Base-by-base conservation (phyloP, 2,113 vertebrate species). In the Notarius lentiginosus region DNA sequence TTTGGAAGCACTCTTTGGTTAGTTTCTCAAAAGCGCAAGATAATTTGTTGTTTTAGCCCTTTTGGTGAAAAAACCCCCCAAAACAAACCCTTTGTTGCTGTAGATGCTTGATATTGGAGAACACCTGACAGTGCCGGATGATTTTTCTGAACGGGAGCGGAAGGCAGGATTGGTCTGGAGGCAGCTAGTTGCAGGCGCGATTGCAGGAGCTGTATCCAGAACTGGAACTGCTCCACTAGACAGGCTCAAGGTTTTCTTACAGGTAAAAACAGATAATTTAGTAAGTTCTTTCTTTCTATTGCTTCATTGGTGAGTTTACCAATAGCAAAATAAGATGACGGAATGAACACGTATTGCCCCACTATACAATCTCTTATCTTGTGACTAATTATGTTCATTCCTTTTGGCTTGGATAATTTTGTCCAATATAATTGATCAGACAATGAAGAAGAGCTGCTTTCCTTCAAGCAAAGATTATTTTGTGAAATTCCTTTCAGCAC, bases 91-190 rank as follows among this genome's bases (percentile, higher is more conserved):
- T 41, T 41, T 76, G 18, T 84, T 86, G 51, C 24, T 73, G 24
- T 90, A 98, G 97, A 96, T 98, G 34, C 93, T 98, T 92, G 97
- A 98, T 92, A 98, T 99, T 79, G 97, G 97, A 61, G 97, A 99
- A 65, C 97, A 97, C 49, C 92, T 97, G 91, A 96, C 97, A 8
- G 95, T 99, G 75, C 97, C 97, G 4, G 97, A 98, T 89, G 97
- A 99, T 82, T 98, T 99, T 93, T 97, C 97, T 0, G 97, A 97
- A 90, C 94, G 95, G 63, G 97, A 98, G 91, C 96, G 95, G 0
- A 95, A 95, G 75, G 94, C 96, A 0, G 97, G 97, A 0, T 93
- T 97, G 87, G 97, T 97, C 95, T 98, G 97, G 97, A 95, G 92
- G 87, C 97, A 99, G 93, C 95, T 99, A 17, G 85, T 96, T 91